Conservation (phyloP, 2,113 vertebrate genomes). For the Melanocharis versteri region DNA sequence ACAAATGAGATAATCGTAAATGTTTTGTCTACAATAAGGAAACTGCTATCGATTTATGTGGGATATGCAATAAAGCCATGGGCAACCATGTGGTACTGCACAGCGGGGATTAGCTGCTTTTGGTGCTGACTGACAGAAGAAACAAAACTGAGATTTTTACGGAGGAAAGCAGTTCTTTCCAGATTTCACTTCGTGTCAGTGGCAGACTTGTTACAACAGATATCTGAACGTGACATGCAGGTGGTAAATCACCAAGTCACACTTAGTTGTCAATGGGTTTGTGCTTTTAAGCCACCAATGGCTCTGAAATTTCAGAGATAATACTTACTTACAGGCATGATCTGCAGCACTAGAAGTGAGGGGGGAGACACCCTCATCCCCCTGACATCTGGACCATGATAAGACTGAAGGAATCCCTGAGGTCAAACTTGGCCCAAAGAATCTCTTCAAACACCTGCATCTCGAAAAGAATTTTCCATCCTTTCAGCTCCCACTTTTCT, state of each 20-base stretch:
- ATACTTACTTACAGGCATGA: constrained; percentile 19
- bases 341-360: not conserved
- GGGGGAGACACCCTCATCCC: not conserved
- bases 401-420: constrained; percentile 29
- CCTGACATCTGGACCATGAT: not conserved
- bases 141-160: not conserved
- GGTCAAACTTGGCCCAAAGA: constrained; percentile 34
- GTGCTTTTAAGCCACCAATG: constrained; percentile 32
- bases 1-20: not conserved
- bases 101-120: not conserved
- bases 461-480: constrained; percentile 58
- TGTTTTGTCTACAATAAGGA: constrained; percentile 16
- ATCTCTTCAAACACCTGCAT: constrained; percentile 29
- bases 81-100: not conserved
- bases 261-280: constrained; percentile 3
- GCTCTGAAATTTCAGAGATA: constrained; percentile 30
- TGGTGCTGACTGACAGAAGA: not conserved
- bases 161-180: not conserved
- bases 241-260: constrained; percentile 39
- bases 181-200: not conserved
- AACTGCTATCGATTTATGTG: not conserved
- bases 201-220: constrained; percentile 8
- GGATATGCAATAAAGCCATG: not conserved
- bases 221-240: not conserved
- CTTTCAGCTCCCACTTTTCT: constrained; percentile 38